These are phyloP conservation scores for Drymodes brunneopygia DNA, from an alignment of 2,113 vertebrate genomes.

Conservation along the genomic window DNA sequence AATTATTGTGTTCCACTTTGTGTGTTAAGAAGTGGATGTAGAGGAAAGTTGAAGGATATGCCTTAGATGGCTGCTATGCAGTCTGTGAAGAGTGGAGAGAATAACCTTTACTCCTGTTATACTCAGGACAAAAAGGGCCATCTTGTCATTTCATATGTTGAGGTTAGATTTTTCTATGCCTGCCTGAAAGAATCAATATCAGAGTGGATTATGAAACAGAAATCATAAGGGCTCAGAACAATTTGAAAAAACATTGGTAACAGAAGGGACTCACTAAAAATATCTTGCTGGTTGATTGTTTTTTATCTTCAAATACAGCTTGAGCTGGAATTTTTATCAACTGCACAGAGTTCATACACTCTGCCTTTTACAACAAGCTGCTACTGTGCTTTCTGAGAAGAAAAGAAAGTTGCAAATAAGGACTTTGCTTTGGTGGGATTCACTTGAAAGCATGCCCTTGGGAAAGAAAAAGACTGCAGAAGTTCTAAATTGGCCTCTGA, in stretches of 20 bases:
- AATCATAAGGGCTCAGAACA: neutral
- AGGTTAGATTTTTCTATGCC: neutral
- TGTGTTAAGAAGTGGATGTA: neutral
- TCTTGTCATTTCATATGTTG: neutral
- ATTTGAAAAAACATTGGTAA: neutral
- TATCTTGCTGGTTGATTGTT: neutral
- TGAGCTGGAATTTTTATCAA: conserved; percentile 1
- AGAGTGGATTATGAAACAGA: neutral
- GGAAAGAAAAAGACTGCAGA: neutral
- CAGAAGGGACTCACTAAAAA: neutral
- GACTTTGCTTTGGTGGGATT: neutral
- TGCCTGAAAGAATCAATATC: neutral
- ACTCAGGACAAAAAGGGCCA: neutral
- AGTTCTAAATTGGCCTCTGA: neutral
- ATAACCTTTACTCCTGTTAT: neutral
- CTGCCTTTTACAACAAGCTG: neutral
- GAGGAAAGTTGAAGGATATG: neutral
- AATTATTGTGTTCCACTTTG: neutral
- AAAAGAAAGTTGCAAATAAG: conserved; percentile 1
- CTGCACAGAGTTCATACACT: neutral
- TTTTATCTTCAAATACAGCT: neutral
- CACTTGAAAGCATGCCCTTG: conserved; percentile 16
- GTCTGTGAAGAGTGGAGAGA: neutral
- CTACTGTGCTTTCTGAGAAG: conserved; percentile 16
- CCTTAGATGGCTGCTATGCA: neutral